Base-by-base conservation (phyloP, 2,797 vertebrate species). In the Alcedo atthis region DNA sequence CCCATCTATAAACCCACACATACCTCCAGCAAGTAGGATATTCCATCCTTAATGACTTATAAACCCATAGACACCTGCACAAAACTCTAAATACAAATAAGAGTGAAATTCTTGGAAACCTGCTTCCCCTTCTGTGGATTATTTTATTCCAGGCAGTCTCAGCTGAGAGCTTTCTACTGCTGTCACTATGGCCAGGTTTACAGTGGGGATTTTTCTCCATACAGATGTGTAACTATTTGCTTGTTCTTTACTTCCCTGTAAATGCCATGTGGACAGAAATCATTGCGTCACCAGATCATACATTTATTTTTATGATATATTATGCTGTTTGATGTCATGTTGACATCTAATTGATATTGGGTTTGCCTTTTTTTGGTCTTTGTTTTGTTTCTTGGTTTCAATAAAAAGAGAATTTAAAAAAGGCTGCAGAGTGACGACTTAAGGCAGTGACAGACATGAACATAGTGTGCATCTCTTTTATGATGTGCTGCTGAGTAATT, bases 271-370 rank as follows among this genome's bases (percentile, higher is more conserved):
- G 89, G 93, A 94, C 87, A 94, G 95, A 96, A 97, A 97, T 95
- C 94, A 96, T 87, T 87, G 86, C 95, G 92, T 94, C 92, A 95
- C 92, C 89, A 95, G 90, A 97, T 96, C 95, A 95, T 87, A 96
- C 68, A 87, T 94, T 96, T 96, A 91, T 96, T 96, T 96, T 97
- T 91, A 96, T 95, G 92, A 97, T 97, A 96, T 90, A 97, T 96
- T 97, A 97, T 96, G 95, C 95, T 91, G 73, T 97, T 96, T 97
- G 96, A 96, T 97, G 97, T 96, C 96, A 96, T 87, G 94, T 84
- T 97, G 96, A 97, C 94, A 96, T 96, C 87, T 96, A 97, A 95
- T 87, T 97, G 95, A 96, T 96, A 93, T 91, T 90, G 81, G 55
- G 94, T 93, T 92, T 96, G 86, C 94, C 58, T 96, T 97, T 96